Evolutionary conservation across 2,797 vertebrate genomes (phyloP).

Genomic region (Furcifer pardalis): DNA sequence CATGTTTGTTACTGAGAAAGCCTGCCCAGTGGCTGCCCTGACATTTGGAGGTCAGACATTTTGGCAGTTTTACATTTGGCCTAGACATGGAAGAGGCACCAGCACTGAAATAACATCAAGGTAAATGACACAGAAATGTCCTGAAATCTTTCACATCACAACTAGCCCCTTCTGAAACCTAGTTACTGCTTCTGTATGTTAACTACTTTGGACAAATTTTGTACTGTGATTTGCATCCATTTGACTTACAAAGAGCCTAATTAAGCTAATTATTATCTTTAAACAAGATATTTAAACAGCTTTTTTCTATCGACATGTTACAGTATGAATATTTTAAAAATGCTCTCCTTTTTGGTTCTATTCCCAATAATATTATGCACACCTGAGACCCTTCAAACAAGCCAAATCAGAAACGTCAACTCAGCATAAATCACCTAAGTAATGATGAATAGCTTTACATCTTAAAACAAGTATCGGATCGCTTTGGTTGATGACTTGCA

Average conservation of each 20-base stretch:
- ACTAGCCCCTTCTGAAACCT: not conserved
- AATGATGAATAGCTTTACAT: constrained; percentile 13
- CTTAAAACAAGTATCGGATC: constrained; percentile 33
- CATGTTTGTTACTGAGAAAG: not conserved
- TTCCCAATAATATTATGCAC: constrained; percentile 24
- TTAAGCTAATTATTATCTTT: constrained; percentile 20
- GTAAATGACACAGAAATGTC: not conserved
- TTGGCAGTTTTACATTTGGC: too few relatives aligned
- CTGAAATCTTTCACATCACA: not conserved
- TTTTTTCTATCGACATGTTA: constrained; percentile 34
- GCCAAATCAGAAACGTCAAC: constrained; percentile 26
- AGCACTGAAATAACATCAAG: not conserved
- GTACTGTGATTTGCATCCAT: constrained; percentile 17
- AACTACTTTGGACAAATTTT: constrained; percentile 15
- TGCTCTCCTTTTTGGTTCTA: not conserved
- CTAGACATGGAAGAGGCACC: too few relatives aligned
- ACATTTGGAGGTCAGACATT: too few relatives aligned
- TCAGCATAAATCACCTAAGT: not conserved
- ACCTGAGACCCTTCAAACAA: constrained; percentile 38
- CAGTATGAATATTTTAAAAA: constrained; percentile 36
- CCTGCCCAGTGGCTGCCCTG: not conserved
- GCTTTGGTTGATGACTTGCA: constrained; percentile 30
- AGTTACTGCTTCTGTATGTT: not conserved
- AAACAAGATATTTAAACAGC: not conserved
- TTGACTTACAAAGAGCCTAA: constrained; percentile 23